These are phyloP conservation scores for Cynoglossus semilaevis DNA, from an alignment of 2,113 vertebrate genomes.

Conservation along the genomic window DNA sequence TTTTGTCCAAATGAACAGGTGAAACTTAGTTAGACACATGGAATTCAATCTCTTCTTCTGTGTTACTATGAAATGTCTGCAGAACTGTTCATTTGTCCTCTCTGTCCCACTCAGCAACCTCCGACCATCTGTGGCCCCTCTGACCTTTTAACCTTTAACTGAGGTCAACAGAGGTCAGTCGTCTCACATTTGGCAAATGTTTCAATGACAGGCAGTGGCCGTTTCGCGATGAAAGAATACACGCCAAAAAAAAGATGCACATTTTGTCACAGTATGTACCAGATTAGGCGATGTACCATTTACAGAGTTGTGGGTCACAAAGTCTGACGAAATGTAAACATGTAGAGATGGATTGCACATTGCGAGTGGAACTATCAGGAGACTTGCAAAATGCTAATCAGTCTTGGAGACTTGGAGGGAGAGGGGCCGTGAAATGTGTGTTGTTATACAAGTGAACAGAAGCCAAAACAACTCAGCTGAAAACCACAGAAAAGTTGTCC, in stretches of 20 bases:
- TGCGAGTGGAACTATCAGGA: conserved; percentile 44
- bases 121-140: conserved; percentile 59
- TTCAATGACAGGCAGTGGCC: conserved; percentile 39
- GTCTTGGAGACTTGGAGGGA: conserved; percentile 30
- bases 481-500: conserved; percentile 52
- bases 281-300: neutral
- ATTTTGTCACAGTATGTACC: neutral
- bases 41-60: conserved; percentile 5
- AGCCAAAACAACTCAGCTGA: conserved; percentile 53
- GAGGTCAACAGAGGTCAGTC: conserved; percentile 50
- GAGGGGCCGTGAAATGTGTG: conserved; percentile 32
- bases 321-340: conserved; percentile 34
- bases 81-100: conserved; percentile 23
- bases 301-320: neutral
- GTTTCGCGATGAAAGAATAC: conserved; percentile 17
- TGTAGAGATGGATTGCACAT: conserved; percentile 22
- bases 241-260: conserved; percentile 13
- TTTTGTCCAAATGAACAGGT: no score
- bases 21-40: no score
- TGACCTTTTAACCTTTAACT: conserved; percentile 60
- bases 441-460: conserved; percentile 51
- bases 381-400: conserved; percentile 61
- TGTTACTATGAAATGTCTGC: conserved; percentile 31
- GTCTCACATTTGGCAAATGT: conserved; percentile 54
- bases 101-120: conserved; percentile 25